These are phyloP conservation scores for Rynchops niger DNA, from an alignment of 2,113 vertebrate species.

Conservation along the genomic window DNA sequence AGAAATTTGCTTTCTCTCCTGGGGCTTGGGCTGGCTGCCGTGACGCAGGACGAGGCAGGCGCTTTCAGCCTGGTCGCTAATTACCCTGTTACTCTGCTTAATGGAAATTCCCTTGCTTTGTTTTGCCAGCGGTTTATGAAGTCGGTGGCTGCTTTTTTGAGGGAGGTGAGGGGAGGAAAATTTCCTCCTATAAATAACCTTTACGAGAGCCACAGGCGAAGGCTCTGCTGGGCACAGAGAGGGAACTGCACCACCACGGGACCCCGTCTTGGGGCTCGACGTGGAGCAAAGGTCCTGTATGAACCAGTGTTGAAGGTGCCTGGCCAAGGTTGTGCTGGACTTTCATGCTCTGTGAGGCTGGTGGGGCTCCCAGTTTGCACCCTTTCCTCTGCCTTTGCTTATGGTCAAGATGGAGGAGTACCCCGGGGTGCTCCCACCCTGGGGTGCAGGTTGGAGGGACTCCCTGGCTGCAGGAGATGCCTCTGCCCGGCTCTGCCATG, in stretches of 20 bases:
- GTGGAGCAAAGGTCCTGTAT: not conserved
- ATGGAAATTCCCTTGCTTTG: not conserved
- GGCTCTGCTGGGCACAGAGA: not conserved
- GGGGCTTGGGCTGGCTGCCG: not conserved
- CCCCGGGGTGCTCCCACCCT: not conserved
- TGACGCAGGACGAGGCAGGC: rapidly evolving
- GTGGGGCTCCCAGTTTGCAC: not conserved
- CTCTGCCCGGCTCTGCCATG: not conserved
- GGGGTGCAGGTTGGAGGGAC: no score
- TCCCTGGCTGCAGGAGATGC: not conserved
- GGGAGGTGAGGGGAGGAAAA: not conserved
- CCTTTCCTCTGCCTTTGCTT: not conserved
- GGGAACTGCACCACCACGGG: not conserved
- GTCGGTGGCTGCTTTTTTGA: not conserved
- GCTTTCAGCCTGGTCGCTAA: not conserved
- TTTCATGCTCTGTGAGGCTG: not conserved
- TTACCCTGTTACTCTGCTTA: not conserved
- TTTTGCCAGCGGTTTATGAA: not conserved
- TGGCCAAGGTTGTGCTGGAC: not conserved
- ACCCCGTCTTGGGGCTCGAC: not conserved
- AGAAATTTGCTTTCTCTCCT: not conserved
- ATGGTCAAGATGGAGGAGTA: not conserved
- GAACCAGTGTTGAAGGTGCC: not conserved
- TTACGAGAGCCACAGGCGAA: not conserved
- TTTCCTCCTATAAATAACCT: not conserved